Evolutionary conservation across 2,888 invertebrate species (phyloP), one percentile per base, ranked within the genome.

Genomic region (Crematogaster levior): DNA sequence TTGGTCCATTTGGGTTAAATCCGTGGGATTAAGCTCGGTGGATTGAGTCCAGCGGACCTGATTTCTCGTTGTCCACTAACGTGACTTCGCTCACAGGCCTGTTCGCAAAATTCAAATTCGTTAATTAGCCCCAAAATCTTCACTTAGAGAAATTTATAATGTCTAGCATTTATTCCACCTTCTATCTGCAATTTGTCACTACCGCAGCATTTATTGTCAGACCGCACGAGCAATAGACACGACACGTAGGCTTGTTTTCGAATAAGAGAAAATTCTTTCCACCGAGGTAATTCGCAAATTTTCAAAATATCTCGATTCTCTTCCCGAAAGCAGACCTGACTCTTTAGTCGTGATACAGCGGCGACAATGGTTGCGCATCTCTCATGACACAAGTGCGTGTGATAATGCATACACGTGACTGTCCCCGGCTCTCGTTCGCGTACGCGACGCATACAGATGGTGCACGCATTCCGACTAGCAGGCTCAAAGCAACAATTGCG

Each of bases 401-500:
- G 51, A 75, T 75, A 75, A 63, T 56, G 72, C 53, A 18, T n/a
- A 27, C 27, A 18, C 27, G 66, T 0, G 12, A 56, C 37, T 15
- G 24, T 24, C n/a, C n/a, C n/a, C 37, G 21, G 21, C 27, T 72
- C 40, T 72, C 37, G 1, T 61, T 46, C 21, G n/a, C 3, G 18
- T 48, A 56, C 21, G n/a, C n/a, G 40, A 56, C 40, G 27, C 34
- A 7, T 12, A 10, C 53, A 56, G 15, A 9, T 5, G n/a, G 37
- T 10, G 53, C 10, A 34, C 34, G 34, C 74, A 34, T 61, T 27
- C 70, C 51, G 15, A 18, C 80, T 84, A 83, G 70, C 85, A 84
- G 79, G 80, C 82, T 85, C 89, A 86, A 89, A 90, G 90, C 88
- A 89, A 89, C 91, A 91, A 91, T 91, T 87, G 90, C 88, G 73